Evolutionary conservation across 2,113 vertebrate genomes (phyloP), one percentile per base, ranked within the genome.

Genomic region (Anthoscopus minutus): DNA sequence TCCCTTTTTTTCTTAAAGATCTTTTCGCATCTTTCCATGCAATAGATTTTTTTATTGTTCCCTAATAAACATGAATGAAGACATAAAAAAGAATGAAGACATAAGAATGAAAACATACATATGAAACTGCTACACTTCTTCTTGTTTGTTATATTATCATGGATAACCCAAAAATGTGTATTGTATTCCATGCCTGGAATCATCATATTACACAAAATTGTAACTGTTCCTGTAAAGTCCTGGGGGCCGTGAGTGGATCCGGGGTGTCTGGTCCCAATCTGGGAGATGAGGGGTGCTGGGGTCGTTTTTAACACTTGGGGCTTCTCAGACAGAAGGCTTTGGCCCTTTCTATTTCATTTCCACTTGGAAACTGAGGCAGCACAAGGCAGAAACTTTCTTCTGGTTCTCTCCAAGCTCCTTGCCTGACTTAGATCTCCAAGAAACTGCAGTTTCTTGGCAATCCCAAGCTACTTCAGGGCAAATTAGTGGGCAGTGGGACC

Each of bases 221-320:
- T 23, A 15, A 28, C 6, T 13, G 14, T 22, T 44, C 27, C 27
- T 51, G 6, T 23, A 15, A 51, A 51, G 22, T 27, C 22, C 14
- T 33, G 13, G 4, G 20, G 14, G 11, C 9, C 0, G 0, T 15
- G 28, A 40, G 28, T 7, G 50, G 47, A 53, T 21, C 38, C 0
- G 1, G 15, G 15, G 21, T 7, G 44, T 57, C 60, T 27, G 17
- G 9, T 67, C 27, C 11, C 0, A 3, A 6, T 86, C 44, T 86
- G 22, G 27, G 27, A 76, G 12, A 13, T 13, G 0, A 0, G 15
- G 24, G 4, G 6, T 37, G 9, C 17, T 4, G 1, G 37, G 21
- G 3, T 5, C 14, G 50, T 42, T 48, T 67, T 22, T 6, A 67
- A 22, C 3, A 5, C 4, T 5, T 27, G 22, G 4, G 13, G 11